Evolutionary conservation across 92 coral and sea anemone species (phyloP), one percentile per base, ranked within the genome.

Genomic region (Siderastrea radians): DNA sequence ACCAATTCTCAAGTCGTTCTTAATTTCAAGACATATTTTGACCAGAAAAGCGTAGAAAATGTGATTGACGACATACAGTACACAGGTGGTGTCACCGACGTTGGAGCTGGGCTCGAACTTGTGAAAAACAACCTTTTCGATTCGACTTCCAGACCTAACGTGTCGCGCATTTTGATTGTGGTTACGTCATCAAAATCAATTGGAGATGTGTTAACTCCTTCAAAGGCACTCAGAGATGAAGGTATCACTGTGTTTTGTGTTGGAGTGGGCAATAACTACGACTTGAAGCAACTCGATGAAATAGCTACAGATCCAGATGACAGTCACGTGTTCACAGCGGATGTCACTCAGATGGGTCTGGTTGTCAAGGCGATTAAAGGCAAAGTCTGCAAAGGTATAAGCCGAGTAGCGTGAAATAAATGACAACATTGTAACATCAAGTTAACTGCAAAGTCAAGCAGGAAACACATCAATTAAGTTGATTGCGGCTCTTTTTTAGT

Each of bases 51-150:
- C 48, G 75, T 92, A 2, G 76, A 84, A 57, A 64, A 65, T 12
- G 96, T 95, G 2, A 62, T 94, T 13, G 91, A 91, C 54, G 64
- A 68, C 11, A 81, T 94, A n/a, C 55, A 58, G 54, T 89, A 88
- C 26, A 75, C 83, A 10, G 74, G 91, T 2, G 89, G 89, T 17
- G 68, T 81, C 43, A 84, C 94, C 7, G 75, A 87, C 68, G 80
- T 88, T 60, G 94, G 82, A 26, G 47, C 50, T 7, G 96, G 82
- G 3, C 89, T 94, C 1, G 38, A 19, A 55, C 58, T 61, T 17
- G 90, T 85, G 17, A 84, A 88, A 62, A 77, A 57, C 8, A 15
- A 74, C 8, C 74, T 93, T 51, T 84, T 91, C 52, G 84, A 72
- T 53, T 1, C 82, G 10, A 64, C 86, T 6, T 81, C 92, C 10